phyloP scores from a whole-genome alignment of 2,113 vertebrate genomes.

The Spheniscus mendiculus region DNA sequence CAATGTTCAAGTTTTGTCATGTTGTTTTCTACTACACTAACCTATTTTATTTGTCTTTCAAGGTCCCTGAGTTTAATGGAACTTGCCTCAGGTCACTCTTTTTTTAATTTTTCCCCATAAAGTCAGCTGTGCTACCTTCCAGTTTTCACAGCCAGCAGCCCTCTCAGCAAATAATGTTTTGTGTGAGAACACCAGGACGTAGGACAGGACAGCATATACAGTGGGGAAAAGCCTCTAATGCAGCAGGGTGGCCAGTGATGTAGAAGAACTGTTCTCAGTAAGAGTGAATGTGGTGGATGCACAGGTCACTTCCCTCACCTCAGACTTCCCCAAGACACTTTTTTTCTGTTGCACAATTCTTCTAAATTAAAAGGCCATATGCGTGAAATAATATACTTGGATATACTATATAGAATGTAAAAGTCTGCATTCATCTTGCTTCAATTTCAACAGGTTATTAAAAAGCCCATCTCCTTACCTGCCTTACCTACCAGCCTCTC shows the following conservation, averaged over 20 bases:
- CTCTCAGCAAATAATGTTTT: not conserved
- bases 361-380: not conserved
- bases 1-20: not conserved
- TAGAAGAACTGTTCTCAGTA: not conserved
- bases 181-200: not conserved
- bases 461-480: not conserved
- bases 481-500: not conserved
- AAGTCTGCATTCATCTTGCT: not conserved
- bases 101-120: not conserved
- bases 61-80: slow-evolving; percentile 19
- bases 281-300: not conserved
- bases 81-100: not conserved
- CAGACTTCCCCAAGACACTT: not conserved
- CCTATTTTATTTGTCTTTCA: slow-evolving; percentile 18
- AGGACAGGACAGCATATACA: not conserved
- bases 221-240: not conserved
- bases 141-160: not conserved
- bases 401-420: not conserved
- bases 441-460: not conserved
- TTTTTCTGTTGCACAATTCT: not conserved
- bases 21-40: not conserved
- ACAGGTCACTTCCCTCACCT: not conserved
- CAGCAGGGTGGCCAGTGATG: not conserved
- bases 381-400: not conserved
- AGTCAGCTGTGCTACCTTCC: not conserved